Evolutionary conservation across 2,888 invertebrate genomes (phyloP).

Genomic region (Nemotelus nigrinus): DNA sequence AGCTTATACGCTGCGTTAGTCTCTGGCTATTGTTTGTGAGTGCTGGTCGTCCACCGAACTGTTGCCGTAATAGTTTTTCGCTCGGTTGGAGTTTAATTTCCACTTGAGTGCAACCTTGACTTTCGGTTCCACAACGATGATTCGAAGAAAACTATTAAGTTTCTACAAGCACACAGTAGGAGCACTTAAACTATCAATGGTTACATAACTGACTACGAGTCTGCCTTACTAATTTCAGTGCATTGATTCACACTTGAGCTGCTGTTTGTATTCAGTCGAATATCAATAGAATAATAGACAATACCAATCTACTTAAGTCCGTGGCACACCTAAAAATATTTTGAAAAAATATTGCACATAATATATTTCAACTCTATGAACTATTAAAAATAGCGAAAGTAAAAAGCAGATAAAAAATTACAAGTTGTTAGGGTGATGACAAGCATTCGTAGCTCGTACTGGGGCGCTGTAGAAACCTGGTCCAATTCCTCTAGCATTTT

Average conservation of each 20-base stretch:
- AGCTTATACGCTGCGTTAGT: too few relatives aligned
- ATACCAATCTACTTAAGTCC: too few relatives aligned
- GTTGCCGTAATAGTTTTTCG: conserved; percentile 1
- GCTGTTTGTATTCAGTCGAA: too few relatives aligned
- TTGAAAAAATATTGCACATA: too few relatives aligned
- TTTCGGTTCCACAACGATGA: conserved; percentile 35
- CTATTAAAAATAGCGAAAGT: neutral
- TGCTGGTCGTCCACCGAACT: too few relatives aligned
- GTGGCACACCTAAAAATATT: too few relatives aligned
- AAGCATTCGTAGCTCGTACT: too few relatives aligned
- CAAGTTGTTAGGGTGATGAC: neutral
- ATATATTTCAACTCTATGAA: neutral
- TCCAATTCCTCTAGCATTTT: neutral
- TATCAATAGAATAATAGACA: too few relatives aligned
- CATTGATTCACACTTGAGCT: too few relatives aligned
- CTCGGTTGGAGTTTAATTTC: conserved; percentile 12
- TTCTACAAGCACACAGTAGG: neutral
- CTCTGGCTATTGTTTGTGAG: too few relatives aligned
- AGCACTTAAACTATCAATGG: neutral
- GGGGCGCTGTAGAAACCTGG: too few relatives aligned
- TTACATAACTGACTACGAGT: conserved; percentile 1
- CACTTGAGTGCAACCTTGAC: conserved; percentile 36
- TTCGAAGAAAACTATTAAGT: conserved; percentile 26
- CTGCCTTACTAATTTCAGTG: too few relatives aligned
- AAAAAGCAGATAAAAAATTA: neutral